These are phyloP conservation scores for Neria commutata DNA, from an alignment of 2,888 invertebrate species.

Conservation along the genomic window DNA sequence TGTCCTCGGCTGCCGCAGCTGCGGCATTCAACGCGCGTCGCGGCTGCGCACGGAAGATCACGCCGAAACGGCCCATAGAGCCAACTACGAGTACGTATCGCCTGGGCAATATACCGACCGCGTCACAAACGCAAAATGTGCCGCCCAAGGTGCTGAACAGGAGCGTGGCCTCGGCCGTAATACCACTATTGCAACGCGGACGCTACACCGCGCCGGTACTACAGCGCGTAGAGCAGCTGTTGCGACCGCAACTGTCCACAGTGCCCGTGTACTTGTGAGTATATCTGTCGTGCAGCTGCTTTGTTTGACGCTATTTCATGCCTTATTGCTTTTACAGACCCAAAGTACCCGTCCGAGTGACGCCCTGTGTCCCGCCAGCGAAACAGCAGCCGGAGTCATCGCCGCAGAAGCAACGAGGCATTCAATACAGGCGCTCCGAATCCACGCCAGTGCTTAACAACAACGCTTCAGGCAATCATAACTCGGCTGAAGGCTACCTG, in stretches of 20 bases:
- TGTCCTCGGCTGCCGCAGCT: constrained; percentile 26
- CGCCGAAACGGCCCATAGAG: constrained; percentile 65
- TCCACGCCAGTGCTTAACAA: not conserved
- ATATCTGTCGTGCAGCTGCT: too few species aligned
- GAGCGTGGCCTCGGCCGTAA: constrained; percentile 3
- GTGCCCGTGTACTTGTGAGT: too few species aligned
- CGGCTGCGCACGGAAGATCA: constrained; percentile 56
- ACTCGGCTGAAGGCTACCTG: constrained; percentile 31
- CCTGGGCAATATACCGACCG: too few species aligned
- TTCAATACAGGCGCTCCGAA: constrained; percentile 32
- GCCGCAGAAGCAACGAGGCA: too few species aligned
- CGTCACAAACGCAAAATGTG: not conserved
- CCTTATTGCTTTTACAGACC: not conserved
- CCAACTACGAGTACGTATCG: too few species aligned
- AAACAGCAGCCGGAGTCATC: too few species aligned
- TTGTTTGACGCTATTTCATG: too few species aligned
- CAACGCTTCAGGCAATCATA: not conserved
- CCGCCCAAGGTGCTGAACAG: constrained; percentile 29
- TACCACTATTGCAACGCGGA: not conserved
- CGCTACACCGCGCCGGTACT: too few species aligned
- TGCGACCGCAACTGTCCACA: too few species aligned
- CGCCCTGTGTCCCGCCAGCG: too few species aligned
- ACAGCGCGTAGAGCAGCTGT: too few species aligned
- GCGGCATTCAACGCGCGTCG: constrained; percentile 58
- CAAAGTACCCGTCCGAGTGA: too few species aligned